These are phyloP conservation scores for Semicossyphus pulcher DNA, from an alignment of 2,113 vertebrate species.

Conservation along the genomic window DNA sequence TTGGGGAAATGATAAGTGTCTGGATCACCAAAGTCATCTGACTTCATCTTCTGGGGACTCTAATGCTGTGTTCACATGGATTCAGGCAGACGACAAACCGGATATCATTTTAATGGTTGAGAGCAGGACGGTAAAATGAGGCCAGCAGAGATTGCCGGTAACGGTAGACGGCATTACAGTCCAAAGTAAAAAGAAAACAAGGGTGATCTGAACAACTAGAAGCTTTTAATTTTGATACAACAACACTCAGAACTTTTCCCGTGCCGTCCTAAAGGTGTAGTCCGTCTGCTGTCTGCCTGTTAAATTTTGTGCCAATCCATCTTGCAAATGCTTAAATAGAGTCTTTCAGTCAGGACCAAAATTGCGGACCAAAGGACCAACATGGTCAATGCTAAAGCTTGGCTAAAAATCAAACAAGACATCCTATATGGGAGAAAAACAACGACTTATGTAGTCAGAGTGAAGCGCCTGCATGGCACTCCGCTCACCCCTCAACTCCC, in stretches of 20 bases:
- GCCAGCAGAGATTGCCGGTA: too few relatives aligned
- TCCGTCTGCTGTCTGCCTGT: too few relatives aligned
- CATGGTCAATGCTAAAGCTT: background rate
- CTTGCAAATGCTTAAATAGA: background rate
- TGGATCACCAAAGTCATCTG: background rate
- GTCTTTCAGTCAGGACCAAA: constrained; percentile 1
- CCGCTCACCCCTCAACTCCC: constrained; percentile 26
- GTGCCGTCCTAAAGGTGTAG: too few relatives aligned
- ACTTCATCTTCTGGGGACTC: background rate
- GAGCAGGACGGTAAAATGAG: too few relatives aligned
- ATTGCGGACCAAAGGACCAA: background rate
- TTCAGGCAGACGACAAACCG: too few relatives aligned
- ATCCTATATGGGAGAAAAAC: background rate
- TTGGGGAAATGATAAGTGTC: background rate
- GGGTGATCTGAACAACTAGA: too few relatives aligned
- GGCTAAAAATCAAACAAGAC: constrained; percentile 1
- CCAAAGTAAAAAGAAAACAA: too few relatives aligned
- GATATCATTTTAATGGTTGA: too few relatives aligned
- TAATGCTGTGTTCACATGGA: too few relatives aligned
- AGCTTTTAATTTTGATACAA: too few relatives aligned
- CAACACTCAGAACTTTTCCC: too few relatives aligned
- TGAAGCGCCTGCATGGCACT: constrained; percentile 27
- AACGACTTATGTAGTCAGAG: constrained; percentile 10
- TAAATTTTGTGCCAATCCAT: background rate
- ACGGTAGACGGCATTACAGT: too few relatives aligned